Base-by-base conservation (phyloP, 2,888 invertebrate species). In the Lasius fuliginosus region DNA sequence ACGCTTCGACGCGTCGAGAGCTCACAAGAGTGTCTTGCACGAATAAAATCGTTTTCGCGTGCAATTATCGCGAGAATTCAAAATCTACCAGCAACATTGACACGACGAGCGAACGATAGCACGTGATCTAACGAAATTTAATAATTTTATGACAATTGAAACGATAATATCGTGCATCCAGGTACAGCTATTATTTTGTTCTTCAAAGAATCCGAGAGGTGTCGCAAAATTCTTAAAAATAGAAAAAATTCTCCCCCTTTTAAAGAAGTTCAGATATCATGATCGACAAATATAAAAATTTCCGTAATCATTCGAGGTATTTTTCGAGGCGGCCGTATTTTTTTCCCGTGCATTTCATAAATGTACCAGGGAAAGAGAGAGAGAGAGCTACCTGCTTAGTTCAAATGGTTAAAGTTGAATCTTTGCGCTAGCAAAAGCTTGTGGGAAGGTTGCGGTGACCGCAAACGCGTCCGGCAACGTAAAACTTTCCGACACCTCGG, bases 401-500 rank as follows among this genome's bases (percentile, higher is more conserved):
- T 81, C 73, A 36, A 81, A 81, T 81, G 79, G 73, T 81, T 73
- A 81, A 81, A 81, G 73, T 81, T 81, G 73, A 49, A 81, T 81
- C 79, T 46, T 27, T 46, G 75, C 40, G 60, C 15, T 58, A 49
- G 60, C 60, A 36, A 42, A 82, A 65, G 82, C 82, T 75, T 53
- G 76, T 8, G 81, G 74, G 81, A 77, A 68, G 68, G 23, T 60
- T 64, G 64, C 82, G 40, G 67, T 23, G 60, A 36, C 46, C 79
- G 60, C 60, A 46, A 71, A 62, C 88, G 86, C 88, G 88, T 88
- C 62, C 79, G 56, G 40, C 84, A 84, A 73, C 84, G 79, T 86
- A 82, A 86, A 88, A 88, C 86, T 88, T 88, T 86, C 88, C 81
- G 86, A 64, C 87, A 89, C 82, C 89, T 84, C 79, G 84, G 83